Conservation (phyloP, 2,113 vertebrate genomes). For the Bubo blakistoni region DNA sequence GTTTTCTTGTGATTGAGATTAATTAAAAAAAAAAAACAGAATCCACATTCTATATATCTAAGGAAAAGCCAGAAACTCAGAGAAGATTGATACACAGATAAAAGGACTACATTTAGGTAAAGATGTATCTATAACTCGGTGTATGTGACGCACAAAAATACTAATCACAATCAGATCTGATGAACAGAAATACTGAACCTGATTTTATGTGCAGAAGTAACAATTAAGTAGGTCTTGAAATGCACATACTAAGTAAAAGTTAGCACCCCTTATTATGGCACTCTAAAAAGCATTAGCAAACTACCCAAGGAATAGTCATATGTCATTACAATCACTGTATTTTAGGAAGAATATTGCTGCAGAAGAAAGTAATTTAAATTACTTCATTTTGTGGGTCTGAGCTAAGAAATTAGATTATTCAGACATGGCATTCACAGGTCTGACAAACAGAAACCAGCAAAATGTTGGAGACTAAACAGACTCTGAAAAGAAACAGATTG, state of each 20-base stretch:
- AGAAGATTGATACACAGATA: background rate
- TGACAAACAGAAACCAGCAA: conserved; percentile 10
- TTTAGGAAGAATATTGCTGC: background rate
- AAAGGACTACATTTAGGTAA: background rate
- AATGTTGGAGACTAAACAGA: conserved; percentile 22
- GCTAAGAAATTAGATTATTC: background rate
- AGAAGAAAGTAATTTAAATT: background rate
- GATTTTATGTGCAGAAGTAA: background rate
- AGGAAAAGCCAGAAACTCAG: background rate
- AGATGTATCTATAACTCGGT: background rate
- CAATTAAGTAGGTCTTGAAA: background rate
- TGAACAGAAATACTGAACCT: background rate
- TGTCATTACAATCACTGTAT: background rate
- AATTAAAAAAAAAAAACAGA: background rate
- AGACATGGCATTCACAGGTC: background rate
- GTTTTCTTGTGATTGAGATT: background rate
- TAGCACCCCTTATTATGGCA: background rate
- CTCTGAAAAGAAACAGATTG: background rate
- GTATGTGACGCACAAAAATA: background rate
- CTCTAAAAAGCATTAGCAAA: background rate
- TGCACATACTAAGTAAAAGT: background rate
- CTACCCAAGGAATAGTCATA: background rate
- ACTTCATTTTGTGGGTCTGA: background rate
- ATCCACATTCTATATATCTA: background rate
- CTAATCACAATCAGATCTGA: background rate